These are phyloP conservation scores for Drosophila lutescens DNA, from an alignment of 2,888 invertebrate genomes.

Conservation along the genomic window DNA sequence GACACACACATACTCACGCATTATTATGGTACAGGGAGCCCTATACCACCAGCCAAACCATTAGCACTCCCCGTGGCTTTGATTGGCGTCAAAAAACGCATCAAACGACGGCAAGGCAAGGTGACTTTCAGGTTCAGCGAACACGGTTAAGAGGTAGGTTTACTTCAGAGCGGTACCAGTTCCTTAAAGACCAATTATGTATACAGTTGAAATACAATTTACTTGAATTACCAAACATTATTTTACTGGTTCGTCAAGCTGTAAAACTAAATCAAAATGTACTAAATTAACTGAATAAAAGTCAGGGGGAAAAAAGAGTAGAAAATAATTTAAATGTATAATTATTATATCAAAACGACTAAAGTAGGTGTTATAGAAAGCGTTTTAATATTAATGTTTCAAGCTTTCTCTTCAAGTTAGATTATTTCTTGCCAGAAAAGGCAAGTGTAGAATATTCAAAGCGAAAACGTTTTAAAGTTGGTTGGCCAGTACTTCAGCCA, in stretches of 20 bases:
- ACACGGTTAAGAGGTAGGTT: slow-evolving; percentile 4
- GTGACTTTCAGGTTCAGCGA: slow-evolving; percentile 72
- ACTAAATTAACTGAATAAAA: too few species aligned
- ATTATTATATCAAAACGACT: too few species aligned
- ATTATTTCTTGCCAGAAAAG: background rate
- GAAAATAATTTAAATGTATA: too few species aligned
- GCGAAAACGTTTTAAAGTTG: slow-evolving; percentile 16
- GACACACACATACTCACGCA: slow-evolving; percentile 10
- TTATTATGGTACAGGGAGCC: background rate
- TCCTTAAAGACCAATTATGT: slow-evolving; percentile 6
- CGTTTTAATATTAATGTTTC: background rate
- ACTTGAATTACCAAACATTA: background rate
- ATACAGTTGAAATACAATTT: background rate
- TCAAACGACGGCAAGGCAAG: slow-evolving; percentile 54
- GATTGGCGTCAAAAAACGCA: slow-evolving; percentile 77
- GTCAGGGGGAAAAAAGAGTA: too few species aligned
- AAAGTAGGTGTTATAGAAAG: too few species aligned
- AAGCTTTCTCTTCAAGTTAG: too few species aligned
- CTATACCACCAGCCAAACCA: slow-evolving; percentile 8
- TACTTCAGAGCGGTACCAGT: background rate
- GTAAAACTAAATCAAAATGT: background rate
- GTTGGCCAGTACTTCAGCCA: slow-evolving; percentile 2
- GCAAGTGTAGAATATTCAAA: slow-evolving; percentile 1
- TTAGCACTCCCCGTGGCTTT: slow-evolving; percentile 51
- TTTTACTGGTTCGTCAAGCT: background rate